Evolutionary conservation across 2,888 invertebrate genomes (phyloP), one percentile per base, ranked within the genome.

Genomic region (Enchytraeus crypticus): DNA sequence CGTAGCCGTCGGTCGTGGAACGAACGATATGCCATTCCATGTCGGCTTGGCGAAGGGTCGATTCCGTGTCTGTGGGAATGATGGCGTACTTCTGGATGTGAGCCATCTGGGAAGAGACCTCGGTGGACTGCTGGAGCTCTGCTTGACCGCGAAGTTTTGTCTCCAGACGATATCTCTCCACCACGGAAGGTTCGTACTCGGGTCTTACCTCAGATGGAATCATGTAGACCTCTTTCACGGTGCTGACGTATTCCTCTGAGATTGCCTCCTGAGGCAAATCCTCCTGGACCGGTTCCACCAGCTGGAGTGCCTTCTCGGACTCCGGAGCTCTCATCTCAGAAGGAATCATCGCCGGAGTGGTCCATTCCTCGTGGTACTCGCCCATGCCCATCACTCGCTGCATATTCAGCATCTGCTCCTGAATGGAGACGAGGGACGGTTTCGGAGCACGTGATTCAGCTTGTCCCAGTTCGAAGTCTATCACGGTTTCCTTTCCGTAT

Each of bases 221-320:
- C 66, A 69, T 65, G 55, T 60, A 53, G 27, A 68, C 65, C 43
- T 68, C 68, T 51, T 68, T 68, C 49, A 68, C 61, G 56, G 58
- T 67, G 33, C 56, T 62, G n/a, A 61, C 57, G 33, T 63, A 63
- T 49, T 68, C 68, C 53, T 66, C 64, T 18, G 67, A 60, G 11
- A 62, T 53, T 5, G 47, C 55, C 51, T 68, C 66, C 34, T 63
- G 63, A 2, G 53, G 30, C 21, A 56, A 57, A 5, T 43, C 51
- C 32, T 68, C 69, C 45, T 61, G 53, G 0, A 68, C 46, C 3
- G 59, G 61, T 38, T 60, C 43, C 21, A 65, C 64, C 18, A 47
- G 56, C 5, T 55, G 63, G 8, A 62, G 55, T 4, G 67, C 63
- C 51, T 63, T 65, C 51, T 68, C 62, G 23, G 46, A 54, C 23